Conservation (phyloP, 2,113 vertebrate species). For the Bos javanicus region DNA sequence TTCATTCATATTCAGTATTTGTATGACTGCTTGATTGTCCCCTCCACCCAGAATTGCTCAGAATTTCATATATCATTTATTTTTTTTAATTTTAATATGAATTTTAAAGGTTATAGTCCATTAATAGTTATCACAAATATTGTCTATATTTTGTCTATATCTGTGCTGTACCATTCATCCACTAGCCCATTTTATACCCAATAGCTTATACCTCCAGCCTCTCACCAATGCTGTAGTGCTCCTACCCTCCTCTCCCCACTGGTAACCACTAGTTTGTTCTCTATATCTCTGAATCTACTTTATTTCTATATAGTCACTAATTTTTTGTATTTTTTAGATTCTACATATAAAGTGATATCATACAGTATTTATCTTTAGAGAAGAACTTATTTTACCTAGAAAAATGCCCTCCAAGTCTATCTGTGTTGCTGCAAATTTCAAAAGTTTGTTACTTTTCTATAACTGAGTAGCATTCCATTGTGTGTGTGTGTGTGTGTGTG, state of each 20-base stretch:
- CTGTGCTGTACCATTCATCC: not conserved
- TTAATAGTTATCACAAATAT: not conserved
- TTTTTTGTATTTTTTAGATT: not conserved
- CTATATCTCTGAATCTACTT: not conserved
- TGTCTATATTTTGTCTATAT: not conserved
- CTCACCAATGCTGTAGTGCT: not conserved
- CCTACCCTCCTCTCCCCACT: not conserved
- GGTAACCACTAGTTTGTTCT: not conserved
- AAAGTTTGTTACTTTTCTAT: not conserved
- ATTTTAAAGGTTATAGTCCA: not conserved
- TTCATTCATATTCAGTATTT: constrained; percentile 51
- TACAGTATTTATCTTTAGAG: not conserved
- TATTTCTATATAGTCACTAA: not conserved
- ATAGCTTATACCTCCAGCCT: not conserved
- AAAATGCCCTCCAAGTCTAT: not conserved
- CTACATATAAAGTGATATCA: not conserved
- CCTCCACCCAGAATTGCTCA: not conserved
- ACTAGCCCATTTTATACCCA: not conserved
- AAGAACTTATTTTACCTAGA: not conserved
- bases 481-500: not conserved
- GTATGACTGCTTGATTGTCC: not conserved
- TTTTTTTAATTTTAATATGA: not conserved
- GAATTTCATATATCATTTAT: constrained; percentile 38
- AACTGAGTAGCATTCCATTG: not conserved
- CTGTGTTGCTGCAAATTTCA: not conserved